These are phyloP conservation scores for Azorinus chamasolen DNA, from an alignment of 2,888 invertebrate genomes.

Conservation along the genomic window DNA sequence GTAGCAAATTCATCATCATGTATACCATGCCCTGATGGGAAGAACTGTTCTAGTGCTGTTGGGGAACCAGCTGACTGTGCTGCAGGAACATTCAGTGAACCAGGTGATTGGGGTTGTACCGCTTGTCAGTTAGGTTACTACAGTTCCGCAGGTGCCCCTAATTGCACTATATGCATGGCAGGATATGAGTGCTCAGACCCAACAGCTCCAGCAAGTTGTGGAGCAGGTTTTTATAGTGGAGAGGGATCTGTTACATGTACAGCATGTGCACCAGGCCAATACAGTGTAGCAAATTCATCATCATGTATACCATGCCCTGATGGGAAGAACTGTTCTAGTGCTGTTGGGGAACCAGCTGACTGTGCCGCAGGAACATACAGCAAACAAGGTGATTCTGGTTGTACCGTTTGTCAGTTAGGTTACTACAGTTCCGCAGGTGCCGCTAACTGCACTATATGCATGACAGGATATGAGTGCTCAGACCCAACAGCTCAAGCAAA, in stretches of 20 bases:
- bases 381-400: slow-evolving; percentile 22
- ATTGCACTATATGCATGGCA: slow-evolving; percentile 82
- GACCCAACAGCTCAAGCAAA: slow-evolving; percentile 44
- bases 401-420: slow-evolving; percentile 68
- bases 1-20: slow-evolving; percentile 72
- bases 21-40: slow-evolving; percentile 74
- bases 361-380: slow-evolving; percentile 60
- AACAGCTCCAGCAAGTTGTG: slow-evolving; percentile 69
- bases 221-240: slow-evolving; percentile 75
- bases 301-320: slow-evolving; percentile 76
- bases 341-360: slow-evolving; percentile 31
- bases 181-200: slow-evolving; percentile 76
- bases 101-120: slow-evolving; percentile 62
- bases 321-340: slow-evolving; percentile 70
- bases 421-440: slow-evolving; percentile 70
- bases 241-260: slow-evolving; percentile 73
- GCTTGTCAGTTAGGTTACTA: slow-evolving; percentile 77
- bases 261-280: slow-evolving; percentile 67
- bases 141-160: slow-evolving; percentile 71
- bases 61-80: slow-evolving; percentile 79
- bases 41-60: slow-evolving; percentile 80
- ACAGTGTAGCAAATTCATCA: slow-evolving; percentile 38
- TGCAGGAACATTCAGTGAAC: slow-evolving; percentile 79
- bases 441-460: slow-evolving; percentile 66
- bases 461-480: slow-evolving; percentile 60